phyloP scores from a whole-genome alignment of 1,140 invertebrate genomes.

The Kradibia gibbosae region DNA sequence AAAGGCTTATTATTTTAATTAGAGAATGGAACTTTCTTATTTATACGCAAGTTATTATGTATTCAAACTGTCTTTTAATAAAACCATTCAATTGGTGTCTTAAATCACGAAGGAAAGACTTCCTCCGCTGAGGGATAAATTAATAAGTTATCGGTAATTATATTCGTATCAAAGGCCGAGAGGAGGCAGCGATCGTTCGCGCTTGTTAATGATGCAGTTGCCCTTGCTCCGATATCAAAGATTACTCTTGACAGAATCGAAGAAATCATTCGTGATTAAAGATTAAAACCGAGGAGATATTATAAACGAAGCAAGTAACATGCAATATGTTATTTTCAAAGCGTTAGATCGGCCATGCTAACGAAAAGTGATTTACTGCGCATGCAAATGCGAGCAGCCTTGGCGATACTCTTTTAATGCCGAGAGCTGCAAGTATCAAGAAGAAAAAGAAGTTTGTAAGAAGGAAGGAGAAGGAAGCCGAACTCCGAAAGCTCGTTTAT shows the following conservation, averaged over 20 bases:
- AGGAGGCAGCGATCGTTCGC: background rate
- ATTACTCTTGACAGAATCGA: background rate
- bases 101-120: background rate
- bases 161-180: background rate
- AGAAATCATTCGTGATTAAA: conserved; percentile 13
- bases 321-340: conserved; percentile 5
- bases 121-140: background rate
- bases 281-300: background rate
- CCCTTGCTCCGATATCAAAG: background rate
- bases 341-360: conserved; percentile 20
- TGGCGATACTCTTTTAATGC: background rate
- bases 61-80: background rate
- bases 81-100: background rate
- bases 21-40: background rate
- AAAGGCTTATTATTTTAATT: background rate
- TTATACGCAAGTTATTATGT: background rate
- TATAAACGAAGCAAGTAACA: background rate
- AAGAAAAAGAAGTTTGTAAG: background rate
- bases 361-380: conserved; percentile 42
- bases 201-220: background rate
- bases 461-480: background rate
- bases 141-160: conserved; percentile 12
- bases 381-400: conserved; percentile 29
- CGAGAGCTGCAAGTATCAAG: conserved; percentile 2
- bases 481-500: conserved; percentile 36